Evolutionary conservation across 2,888 invertebrate species (phyloP), one percentile per base, ranked within the genome.

Genomic region (Muschampia plurimacula): DNA sequence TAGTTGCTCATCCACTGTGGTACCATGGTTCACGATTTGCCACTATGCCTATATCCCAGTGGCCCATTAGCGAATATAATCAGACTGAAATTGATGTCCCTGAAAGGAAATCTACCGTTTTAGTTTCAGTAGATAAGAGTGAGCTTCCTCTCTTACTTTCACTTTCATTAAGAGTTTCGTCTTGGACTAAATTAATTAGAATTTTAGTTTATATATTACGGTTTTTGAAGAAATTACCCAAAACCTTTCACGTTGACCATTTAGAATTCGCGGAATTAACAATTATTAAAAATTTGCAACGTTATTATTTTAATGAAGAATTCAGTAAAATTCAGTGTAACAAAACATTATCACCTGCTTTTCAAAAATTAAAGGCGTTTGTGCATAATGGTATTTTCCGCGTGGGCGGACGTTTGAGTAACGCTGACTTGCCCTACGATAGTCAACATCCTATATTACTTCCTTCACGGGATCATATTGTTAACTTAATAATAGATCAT

Each of bases 1-100:
- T 73, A 41, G 36, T 59, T 13, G 39, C 44, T 15, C 74, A 74
- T 15, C 67, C 70, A 9, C 57, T 74, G 8, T 74, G 74, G 74
- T 70, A 67, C 15, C n/a, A n/a, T 9, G 70, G 74, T 10, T 64
- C 70, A 8, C 22, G 28, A 13, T 74, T 69, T 69, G 36, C 52
- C 10, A 32, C n/a, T 13, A 36, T 39, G 32, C 57, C 55, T 22
- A 22, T 15, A 22, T 22, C 57, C 5, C 12, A 57, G n/a, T 67
- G 67, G 67, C 67, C 67, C 4, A 57, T 57, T 15, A 13, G 10
- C 13, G 4, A 12, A 0, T 67, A 22, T 46, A 49, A 57, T 57
- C 67, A 52, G 4, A 52, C 39, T 8, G 39, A 15, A 2, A 13
- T 41, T 57, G 67, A 67, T 12, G 41, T 32, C 4, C 67, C 67